These are phyloP conservation scores for Botia almorhae DNA, from an alignment of 2,797 vertebrate genomes.

Conservation along the genomic window DNA sequence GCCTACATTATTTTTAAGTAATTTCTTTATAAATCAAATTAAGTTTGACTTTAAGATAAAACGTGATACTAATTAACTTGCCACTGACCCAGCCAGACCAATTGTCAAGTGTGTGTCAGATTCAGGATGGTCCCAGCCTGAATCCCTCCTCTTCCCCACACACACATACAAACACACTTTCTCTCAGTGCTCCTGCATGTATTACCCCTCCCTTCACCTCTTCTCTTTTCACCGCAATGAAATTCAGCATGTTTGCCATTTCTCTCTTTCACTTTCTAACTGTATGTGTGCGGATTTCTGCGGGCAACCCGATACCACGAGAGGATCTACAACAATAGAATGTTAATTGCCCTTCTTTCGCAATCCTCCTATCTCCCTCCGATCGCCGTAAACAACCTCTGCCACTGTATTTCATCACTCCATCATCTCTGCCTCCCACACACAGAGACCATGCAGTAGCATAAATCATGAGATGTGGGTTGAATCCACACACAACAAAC, in stretches of 20 bases:
- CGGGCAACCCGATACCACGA: conserved; percentile 67
- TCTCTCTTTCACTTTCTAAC: conserved; percentile 39
- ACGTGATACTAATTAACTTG: not conserved
- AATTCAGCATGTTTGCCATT: conserved; percentile 61
- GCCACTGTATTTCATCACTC: conserved; percentile 65
- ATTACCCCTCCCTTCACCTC: conserved; percentile 36
- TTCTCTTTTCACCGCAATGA: conserved; percentile 60
- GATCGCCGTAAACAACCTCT: conserved; percentile 69
- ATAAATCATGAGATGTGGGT: conserved; percentile 78
- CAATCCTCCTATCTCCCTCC: conserved; percentile 49
- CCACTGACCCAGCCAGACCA: not conserved
- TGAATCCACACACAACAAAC: conserved; percentile 59
- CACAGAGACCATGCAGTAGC: conserved; percentile 74
- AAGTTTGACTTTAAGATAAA: not conserved
- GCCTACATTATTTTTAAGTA: not conserved
- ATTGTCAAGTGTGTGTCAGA: conserved; percentile 21
- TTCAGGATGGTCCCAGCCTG: conserved; percentile 39
- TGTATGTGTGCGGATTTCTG: conserved; percentile 44
- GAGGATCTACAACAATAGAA: conserved; percentile 65
- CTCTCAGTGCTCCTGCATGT: conserved; percentile 34
- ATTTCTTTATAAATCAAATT: not conserved
- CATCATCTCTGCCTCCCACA: conserved; percentile 56
- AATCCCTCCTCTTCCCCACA: not conserved
- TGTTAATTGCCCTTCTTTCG: conserved; percentile 25
- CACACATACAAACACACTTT: conserved; percentile 11